Conservation (phyloP, 2,797 vertebrate species). For the Myotis planiceps region DNA sequence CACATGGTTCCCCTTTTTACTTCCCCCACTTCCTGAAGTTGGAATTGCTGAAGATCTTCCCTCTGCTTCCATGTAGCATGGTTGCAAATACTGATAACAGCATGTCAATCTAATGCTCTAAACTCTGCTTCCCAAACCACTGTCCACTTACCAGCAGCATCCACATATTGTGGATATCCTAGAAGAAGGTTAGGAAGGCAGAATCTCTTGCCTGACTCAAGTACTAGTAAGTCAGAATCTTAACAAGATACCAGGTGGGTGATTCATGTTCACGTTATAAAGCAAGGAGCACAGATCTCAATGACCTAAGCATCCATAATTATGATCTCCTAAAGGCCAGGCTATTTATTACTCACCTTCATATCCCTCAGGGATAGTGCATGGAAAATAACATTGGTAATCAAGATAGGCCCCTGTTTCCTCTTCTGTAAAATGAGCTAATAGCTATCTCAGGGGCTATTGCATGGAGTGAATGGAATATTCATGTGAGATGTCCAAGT, state of each 20-base stretch:
- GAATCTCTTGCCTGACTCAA: neutral
- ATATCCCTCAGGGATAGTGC: neutral
- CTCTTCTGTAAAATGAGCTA: neutral
- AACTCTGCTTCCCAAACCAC: neutral
- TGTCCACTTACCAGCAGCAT: neutral
- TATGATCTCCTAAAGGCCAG: neutral
- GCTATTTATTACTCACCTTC: slow-evolving; percentile 5
- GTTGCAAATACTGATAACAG: neutral
- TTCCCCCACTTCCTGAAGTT: neutral
- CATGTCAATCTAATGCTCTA: neutral
- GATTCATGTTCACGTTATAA: neutral
- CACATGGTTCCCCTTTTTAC: neutral
- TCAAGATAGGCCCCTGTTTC: neutral
- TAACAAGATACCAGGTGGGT: neutral
- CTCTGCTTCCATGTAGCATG: neutral
- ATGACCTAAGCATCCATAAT: neutral
- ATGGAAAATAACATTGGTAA: neutral
- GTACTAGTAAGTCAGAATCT: neutral
- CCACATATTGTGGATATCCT: neutral
- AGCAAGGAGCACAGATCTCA: neutral
- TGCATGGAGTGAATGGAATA: neutral
- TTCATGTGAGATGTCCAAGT: neutral
- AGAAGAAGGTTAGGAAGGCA: neutral
- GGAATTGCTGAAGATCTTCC: neutral
- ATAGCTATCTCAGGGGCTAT: neutral